Conservation (phyloP, 2,797 vertebrate species). For the Macropodus opercularis region DNA sequence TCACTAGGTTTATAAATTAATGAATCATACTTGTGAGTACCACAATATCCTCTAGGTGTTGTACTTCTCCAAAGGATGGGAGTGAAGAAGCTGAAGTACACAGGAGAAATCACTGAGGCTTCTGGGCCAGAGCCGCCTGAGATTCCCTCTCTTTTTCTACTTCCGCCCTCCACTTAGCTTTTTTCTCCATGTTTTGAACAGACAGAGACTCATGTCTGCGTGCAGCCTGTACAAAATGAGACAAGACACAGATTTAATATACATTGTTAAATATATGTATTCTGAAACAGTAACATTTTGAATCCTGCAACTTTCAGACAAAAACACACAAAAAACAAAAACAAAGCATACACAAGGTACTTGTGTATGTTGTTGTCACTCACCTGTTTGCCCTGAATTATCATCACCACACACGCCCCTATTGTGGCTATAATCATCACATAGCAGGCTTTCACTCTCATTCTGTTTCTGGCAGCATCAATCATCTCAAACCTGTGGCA, state of each 20-base stretch:
- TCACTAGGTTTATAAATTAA: background rate
- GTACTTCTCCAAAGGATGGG: slow-evolving; percentile 6
- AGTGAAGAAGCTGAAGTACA: background rate
- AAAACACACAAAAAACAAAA: background rate
- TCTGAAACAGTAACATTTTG: background rate
- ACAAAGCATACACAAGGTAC: background rate
- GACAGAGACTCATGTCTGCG: slow-evolving; percentile 83
- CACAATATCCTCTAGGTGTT: background rate
- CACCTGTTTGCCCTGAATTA: slow-evolving; percentile 89
- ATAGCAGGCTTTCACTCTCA: slow-evolving; percentile 88
- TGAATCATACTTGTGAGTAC: background rate
- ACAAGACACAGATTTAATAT: background rate
- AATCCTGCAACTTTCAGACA: background rate
- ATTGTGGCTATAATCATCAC: slow-evolving; percentile 87
- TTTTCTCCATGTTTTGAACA: slow-evolving; percentile 86
- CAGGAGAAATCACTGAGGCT: slow-evolving; percentile 71
- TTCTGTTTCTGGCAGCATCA: slow-evolving; percentile 85
- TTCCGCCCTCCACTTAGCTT: slow-evolving; percentile 85
- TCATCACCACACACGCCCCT: slow-evolving; percentile 80
- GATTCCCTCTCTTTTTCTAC: slow-evolving; percentile 44
- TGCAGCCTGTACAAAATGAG: slow-evolving; percentile 76
- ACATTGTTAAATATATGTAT: no score
- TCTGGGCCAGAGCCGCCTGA: slow-evolving; percentile 42
- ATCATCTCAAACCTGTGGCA: slow-evolving; percentile 86
- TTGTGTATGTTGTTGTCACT: slow-evolving; percentile 57